Evolutionary conservation across 2,888 invertebrate species (phyloP).

Genomic region (Synanthedon formicaeformis): DNA sequence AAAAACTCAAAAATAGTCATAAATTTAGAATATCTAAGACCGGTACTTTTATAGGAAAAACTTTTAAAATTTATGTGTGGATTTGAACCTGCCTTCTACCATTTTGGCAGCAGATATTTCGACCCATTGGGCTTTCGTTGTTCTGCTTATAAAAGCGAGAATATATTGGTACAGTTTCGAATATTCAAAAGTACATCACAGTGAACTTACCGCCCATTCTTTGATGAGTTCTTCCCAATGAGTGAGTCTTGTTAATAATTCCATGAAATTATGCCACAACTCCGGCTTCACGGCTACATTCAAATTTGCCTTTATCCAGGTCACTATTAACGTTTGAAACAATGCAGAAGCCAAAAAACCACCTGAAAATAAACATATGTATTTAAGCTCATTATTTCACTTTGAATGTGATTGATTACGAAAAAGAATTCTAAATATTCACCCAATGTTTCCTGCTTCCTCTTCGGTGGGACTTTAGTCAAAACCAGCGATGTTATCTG

Average conservation of each 20-base stretch:
- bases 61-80: too few relatives aligned
- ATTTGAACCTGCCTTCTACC: too few relatives aligned
- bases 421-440: conserved; percentile 9
- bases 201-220: conserved; percentile 88
- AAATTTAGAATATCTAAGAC: too few relatives aligned
- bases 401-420: background rate
- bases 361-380: conserved; percentile 41
- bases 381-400: background rate
- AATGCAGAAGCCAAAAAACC: conserved; percentile 87
- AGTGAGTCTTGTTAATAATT: conserved; percentile 87
- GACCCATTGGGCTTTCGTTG: too few relatives aligned
- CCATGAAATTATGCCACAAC: conserved; percentile 94
- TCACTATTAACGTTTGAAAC: conserved; percentile 94
- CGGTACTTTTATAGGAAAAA: too few relatives aligned
- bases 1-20: too few relatives aligned
- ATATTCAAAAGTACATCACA: too few relatives aligned
- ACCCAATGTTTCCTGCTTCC: conserved; percentile 80
- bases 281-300: conserved; percentile 90
- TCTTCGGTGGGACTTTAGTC: conserved; percentile 80
- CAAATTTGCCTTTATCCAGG: conserved; percentile 97
- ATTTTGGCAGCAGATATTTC: too few relatives aligned
- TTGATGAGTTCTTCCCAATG: conserved; percentile 95
- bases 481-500: conserved; percentile 93
- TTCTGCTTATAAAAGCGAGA: too few relatives aligned
- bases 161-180: too few relatives aligned